These are phyloP conservation scores for Zosterops pallidus DNA, from an alignment of 2,113 vertebrate species.

Conservation along the genomic window DNA sequence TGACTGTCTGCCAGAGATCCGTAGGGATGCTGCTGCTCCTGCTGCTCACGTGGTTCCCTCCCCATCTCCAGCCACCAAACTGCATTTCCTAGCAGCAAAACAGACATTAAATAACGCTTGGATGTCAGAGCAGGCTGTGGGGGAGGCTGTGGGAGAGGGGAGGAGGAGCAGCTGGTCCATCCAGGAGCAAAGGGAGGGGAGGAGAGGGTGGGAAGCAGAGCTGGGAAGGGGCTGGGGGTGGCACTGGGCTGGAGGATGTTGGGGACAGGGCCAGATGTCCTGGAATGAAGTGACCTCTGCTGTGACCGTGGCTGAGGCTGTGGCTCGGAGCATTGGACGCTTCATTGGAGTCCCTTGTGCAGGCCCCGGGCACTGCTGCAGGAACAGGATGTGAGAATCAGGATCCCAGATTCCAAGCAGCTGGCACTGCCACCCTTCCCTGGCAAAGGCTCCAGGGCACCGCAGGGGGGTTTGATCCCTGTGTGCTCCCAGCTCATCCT, in stretches of 20 bases:
- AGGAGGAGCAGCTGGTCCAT: not conserved
- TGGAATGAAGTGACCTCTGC: not conserved
- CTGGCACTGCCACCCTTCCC: not conserved
- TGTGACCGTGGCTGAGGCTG: not conserved
- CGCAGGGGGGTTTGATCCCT: accelerated
- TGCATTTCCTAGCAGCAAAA: conserved; percentile 31
- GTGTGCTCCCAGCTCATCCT: accelerated
- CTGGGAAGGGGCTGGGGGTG: not conserved
- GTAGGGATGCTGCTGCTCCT: not conserved
- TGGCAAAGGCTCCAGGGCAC: not conserved
- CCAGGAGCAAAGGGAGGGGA: not conserved
- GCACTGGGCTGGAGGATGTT: not conserved
- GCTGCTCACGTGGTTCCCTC: not conserved
- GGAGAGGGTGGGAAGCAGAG: not conserved
- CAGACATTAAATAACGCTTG: not conserved
- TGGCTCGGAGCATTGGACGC: accelerated
- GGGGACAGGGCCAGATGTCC: not conserved
- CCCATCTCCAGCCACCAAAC: conserved; percentile 21
- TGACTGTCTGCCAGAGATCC: not conserved
- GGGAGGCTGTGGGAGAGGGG: not conserved
- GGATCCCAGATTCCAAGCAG: not conserved
- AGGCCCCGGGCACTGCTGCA: not conserved
- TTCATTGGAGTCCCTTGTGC: accelerated
- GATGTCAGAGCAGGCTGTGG: conserved; percentile 13
- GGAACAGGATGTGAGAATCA: not conserved